phyloP scores from a whole-genome alignment of 1,140 invertebrate species.

The Maniola jurtina region DNA sequence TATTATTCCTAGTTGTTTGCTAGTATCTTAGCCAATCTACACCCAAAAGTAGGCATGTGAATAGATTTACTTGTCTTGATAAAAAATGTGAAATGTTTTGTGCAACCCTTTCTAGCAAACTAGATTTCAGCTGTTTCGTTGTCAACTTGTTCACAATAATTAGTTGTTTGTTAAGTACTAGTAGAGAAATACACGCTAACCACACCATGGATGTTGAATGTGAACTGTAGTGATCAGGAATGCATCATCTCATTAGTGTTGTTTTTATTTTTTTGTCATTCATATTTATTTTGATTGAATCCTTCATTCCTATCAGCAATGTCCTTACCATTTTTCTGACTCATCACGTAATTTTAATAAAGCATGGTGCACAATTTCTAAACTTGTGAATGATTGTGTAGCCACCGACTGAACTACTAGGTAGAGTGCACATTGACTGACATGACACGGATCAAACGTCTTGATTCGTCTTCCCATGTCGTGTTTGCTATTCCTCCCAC shows the following conservation, averaged over 20 bases:
- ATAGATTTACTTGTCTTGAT: not conserved
- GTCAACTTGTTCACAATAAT: slow-evolving; percentile 11
- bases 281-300: slow-evolving; percentile 22
- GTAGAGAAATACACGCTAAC: slow-evolving; percentile 38
- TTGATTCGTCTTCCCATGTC: not conserved
- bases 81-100: slow-evolving; percentile 1
- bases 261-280: not conserved
- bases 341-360: not conserved
- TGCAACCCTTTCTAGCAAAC: not conserved
- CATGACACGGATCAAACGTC: not conserved
- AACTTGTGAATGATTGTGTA: slow-evolving; percentile 3
- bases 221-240: slow-evolving; percentile 67
- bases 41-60: slow-evolving; percentile 8
- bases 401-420: slow-evolving; percentile 10
- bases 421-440: not conserved
- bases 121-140: slow-evolving; percentile 1
- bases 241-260: slow-evolving; percentile 48
- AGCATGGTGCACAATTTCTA: slow-evolving; percentile 22
- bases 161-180: slow-evolving; percentile 16
- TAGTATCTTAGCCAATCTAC: slow-evolving; percentile 9
- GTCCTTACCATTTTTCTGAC: not conserved
- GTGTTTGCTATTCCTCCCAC: not conserved
- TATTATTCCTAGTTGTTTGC: not conserved
- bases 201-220: slow-evolving; percentile 57
- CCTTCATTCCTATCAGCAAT: slow-evolving; percentile 30